Conservation (phyloP, 2,797 vertebrate species). For the Botia almorhae region DNA sequence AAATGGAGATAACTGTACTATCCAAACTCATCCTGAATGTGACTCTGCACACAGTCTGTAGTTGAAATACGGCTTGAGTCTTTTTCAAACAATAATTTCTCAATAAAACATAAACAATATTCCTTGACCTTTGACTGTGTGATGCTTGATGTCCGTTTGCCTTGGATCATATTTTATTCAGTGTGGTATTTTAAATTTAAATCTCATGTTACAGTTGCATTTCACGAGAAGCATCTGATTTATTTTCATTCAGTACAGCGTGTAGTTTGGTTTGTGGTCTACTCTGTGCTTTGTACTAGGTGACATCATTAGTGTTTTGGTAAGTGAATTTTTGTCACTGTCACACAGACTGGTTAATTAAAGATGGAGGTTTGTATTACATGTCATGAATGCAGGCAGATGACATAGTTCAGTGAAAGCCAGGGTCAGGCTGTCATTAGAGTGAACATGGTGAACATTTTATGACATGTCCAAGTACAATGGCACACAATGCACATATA, state of each 20-base stretch:
- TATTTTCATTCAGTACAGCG: no score
- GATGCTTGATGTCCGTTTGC: neutral
- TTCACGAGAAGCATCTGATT: no score
- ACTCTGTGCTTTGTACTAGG: neutral
- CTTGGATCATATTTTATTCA: no score
- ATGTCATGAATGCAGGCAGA: neutral
- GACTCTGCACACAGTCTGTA: constrained; percentile 71
- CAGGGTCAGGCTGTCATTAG: constrained; percentile 12
- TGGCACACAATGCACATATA: no score
- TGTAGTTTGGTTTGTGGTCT: no score
- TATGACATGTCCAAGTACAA: no score
- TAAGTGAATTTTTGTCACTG: neutral
- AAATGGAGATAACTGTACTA: constrained; percentile 68
- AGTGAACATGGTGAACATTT: neutral
- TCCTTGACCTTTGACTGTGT: neutral
- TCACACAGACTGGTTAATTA: constrained; percentile 3
- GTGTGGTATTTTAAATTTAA: no score
- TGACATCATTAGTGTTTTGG: neutral
- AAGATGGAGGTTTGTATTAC: neutral
- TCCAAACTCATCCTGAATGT: constrained; percentile 79
- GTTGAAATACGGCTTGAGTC: constrained; percentile 68
- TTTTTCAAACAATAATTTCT: constrained; percentile 87
- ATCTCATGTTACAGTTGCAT: no score
- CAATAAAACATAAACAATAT: constrained; percentile 79
- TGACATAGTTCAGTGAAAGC: constrained; percentile 2